Evolutionary conservation across 1,140 invertebrate species (phyloP), one percentile per base, ranked within the genome.

Genomic region (Drosophila repletoides): DNA sequence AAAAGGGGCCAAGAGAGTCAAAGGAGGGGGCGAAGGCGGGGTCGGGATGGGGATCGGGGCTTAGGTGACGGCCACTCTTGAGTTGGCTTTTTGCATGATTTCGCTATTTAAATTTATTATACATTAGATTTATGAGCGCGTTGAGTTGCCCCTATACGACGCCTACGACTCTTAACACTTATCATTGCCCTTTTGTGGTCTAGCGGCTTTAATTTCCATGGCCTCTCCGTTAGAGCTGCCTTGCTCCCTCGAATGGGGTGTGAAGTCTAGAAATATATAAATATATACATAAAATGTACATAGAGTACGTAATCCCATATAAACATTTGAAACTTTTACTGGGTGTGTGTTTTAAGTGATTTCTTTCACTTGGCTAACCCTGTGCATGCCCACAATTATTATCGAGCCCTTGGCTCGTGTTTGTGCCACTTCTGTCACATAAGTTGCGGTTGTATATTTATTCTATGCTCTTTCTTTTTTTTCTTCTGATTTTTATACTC

Each of bases 41-140:
- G 15, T 12, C 1, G 17, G 51, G 19, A 17, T 3, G 7, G 29
- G 24, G 24, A 9, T 10, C 12, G 33, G 22, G 33, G 59, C 33
- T n/a, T n/a, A 31, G 15, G 31, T 10, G 31, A 7, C 14, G 10
- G 15, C 45, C 66, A 71, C 59, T 69, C 71, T 59, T 58, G 71
- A 68, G 56, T 66, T 70, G 36, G 59, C 79, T 83, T 83, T 83
- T 84, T 84, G 77, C 79, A 84, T 83, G 77, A 84, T 74, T 84
- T 67, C 66, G 79, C 77, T 83, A 72, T 83, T 83, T 83, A 83
- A 83, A 83, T 83, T 83, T 83, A 83, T 84, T 83, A 83, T 72
- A 83, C 79, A 83, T 84, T 84, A 83, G 77, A 83, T 83, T 83
- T 83, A 83, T 83, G 77, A 77, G 43, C 65, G 79, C 77, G 77